Conservation (phyloP, 2,797 vertebrate species). For the Spatula clypeata region DNA sequence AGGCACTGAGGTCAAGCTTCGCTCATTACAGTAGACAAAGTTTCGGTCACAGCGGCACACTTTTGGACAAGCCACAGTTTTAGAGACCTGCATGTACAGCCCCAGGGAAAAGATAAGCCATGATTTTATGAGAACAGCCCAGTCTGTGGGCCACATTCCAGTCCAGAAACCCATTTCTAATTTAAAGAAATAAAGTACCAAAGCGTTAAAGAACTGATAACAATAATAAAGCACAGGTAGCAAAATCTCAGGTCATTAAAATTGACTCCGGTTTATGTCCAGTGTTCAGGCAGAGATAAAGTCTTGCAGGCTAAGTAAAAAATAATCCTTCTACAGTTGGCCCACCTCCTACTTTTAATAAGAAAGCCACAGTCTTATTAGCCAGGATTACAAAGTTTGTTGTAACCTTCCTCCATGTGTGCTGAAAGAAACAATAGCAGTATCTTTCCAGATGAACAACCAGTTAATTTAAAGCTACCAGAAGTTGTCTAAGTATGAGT, state of each 20-base stretch:
- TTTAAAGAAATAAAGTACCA: constrained; percentile 75
- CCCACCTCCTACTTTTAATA: constrained; percentile 81
- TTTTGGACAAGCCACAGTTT: constrained; percentile 89
- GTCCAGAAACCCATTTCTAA: constrained; percentile 93
- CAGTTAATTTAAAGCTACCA: constrained; percentile 81
- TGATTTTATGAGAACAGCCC: constrained; percentile 90
- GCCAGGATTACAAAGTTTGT: constrained; percentile 84
- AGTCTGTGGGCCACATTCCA: constrained; percentile 90
- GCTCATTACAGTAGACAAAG: constrained; percentile 97
- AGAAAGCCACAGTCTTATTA: constrained; percentile 85
- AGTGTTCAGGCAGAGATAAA: constrained; percentile 51
- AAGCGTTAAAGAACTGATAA: constrained; percentile 50
- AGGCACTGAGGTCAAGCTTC: constrained; percentile 97
- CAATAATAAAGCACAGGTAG: constrained; percentile 47
- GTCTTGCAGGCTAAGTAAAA: constrained; percentile 65
- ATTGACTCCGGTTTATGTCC: constrained; percentile 64
- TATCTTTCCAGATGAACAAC: constrained; percentile 76
- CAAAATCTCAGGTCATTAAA: constrained; percentile 68
- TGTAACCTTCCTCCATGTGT: constrained; percentile 87
- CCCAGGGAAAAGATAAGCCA: constrained; percentile 93
- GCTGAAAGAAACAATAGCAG: constrained; percentile 34
- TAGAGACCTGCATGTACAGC: constrained; percentile 89
- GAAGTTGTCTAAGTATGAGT: neutral
- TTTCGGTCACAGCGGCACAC: constrained; percentile 95
- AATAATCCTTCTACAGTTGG: constrained; percentile 86